Conservation (phyloP, 2,113 vertebrate species). For the Hippopotamus amphibius region DNA sequence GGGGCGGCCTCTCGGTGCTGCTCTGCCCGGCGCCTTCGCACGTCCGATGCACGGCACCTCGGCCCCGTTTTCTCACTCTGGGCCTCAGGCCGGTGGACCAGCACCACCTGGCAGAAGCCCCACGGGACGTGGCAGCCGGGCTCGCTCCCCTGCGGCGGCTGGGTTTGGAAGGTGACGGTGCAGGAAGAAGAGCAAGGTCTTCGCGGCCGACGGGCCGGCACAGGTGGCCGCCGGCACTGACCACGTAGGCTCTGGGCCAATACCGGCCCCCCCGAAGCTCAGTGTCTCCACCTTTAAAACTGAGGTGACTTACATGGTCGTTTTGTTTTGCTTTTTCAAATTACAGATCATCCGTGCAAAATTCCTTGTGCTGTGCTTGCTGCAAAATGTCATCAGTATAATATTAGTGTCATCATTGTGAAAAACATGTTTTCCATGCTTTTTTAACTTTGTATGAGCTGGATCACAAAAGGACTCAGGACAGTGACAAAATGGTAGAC, state of each 20-base stretch:
- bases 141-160: not conserved
- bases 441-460: not conserved
- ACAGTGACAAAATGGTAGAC: not conserved
- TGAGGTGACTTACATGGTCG: not conserved
- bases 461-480: not conserved
- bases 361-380: not conserved
- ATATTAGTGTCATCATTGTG: not conserved
- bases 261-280: not conserved
- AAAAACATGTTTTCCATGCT: not conserved
- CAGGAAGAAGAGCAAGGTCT: not conserved
- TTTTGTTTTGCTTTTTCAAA: not conserved
- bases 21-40: not conserved
- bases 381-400: not conserved
- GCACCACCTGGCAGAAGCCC: not conserved
- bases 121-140: not conserved
- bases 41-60: too few relatives aligned
- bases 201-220: too few relatives aligned
- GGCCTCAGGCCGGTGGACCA: not conserved
- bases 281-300: not conserved
- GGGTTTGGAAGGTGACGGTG: rapidly evolving
- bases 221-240: not conserved
- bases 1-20: not conserved
- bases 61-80: not conserved
- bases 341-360: not conserved
- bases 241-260: not conserved